These are phyloP conservation scores for Hermaeophaga mercurialis DNA, from an alignment of 2,888 invertebrate species.

Conservation along the genomic window DNA sequence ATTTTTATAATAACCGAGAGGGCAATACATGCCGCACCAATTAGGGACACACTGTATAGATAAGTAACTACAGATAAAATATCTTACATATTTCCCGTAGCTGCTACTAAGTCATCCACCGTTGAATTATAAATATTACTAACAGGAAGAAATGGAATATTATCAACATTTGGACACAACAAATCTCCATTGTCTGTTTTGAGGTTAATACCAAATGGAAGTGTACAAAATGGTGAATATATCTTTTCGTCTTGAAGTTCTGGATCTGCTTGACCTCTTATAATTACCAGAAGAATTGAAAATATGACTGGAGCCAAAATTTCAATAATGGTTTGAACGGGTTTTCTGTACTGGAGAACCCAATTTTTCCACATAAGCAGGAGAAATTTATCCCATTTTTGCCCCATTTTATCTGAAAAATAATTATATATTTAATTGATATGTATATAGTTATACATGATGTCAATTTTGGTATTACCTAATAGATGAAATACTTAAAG, in stretches of 20 bases:
- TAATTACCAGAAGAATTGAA: conserved; percentile 69
- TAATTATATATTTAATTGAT: no score
- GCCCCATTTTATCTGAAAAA: conserved; percentile 39
- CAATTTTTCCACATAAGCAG: conserved; percentile 86
- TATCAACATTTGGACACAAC: conserved; percentile 5
- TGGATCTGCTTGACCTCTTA: conserved; percentile 71
- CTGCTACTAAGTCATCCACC: no score
- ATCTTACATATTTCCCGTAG: no score
- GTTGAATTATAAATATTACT: no score
- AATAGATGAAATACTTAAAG: no score
- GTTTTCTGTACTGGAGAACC: conserved; percentile 75
- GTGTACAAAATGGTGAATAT: conserved; percentile 46
- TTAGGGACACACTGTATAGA: no score
- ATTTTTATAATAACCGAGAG: no score
- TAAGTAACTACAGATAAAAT: no score
- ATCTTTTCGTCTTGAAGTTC: conserved; percentile 51
- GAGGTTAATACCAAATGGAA: conserved; percentile 26
- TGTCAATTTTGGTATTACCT: no score
- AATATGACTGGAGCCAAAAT: conserved; percentile 70
- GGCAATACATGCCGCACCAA: no score
- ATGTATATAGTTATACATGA: no score
- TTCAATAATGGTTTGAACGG: conserved; percentile 70
- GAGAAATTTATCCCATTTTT: conserved; percentile 62
- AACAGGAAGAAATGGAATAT: neutral
- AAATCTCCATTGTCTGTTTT: conserved; percentile 6